A percentile compares a stretch with the other conserved stretches of the same genome.
Evolutionary conservation across 2,888 invertebrate genomes (phyloP).

Genomic region (Lasioglossum malachurum): DNA sequence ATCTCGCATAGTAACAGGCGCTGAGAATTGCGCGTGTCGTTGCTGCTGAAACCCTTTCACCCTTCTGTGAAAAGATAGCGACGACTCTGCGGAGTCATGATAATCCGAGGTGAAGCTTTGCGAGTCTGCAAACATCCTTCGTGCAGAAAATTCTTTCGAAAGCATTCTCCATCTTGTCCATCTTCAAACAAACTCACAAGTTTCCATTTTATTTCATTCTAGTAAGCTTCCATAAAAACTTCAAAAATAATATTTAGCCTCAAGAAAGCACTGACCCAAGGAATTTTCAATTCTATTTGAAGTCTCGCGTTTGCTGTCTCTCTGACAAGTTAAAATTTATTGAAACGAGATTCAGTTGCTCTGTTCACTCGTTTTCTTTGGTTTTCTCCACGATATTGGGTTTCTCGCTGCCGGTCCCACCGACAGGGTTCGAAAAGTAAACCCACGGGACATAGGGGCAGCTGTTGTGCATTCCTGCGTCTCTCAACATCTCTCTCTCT

Average conservation of each 20-base stretch:
- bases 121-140: conserved; percentile 48
- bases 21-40: conserved; percentile 30
- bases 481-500: conserved; percentile 59
- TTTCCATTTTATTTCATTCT: not conserved
- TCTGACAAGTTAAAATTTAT: conserved; percentile 20
- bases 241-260: not conserved
- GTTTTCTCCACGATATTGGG: conserved; percentile 57
- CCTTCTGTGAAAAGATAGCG: conserved; percentile 62
- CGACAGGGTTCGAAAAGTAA: conserved; percentile 76
- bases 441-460: conserved; percentile 76
- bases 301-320: not conserved
- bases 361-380: conserved; percentile 32
- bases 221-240: not conserved
- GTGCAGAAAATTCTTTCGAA: not conserved
- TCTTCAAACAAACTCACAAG: not conserved
- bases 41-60: conserved; percentile 63
- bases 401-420: conserved; percentile 72
- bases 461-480: conserved; percentile 79
- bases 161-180: not conserved
- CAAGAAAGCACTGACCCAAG: too few species aligned
- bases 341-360: conserved; percentile 26
- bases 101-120: conserved; percentile 33
- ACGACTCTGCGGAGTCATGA: conserved; percentile 43
- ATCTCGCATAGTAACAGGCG: conserved; percentile 71
- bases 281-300: too few species aligned